Evolutionary conservation across 2,113 vertebrate genomes (phyloP), one percentile per base, ranked within the genome.

Genomic region (Odontesthes bonariensis): DNA sequence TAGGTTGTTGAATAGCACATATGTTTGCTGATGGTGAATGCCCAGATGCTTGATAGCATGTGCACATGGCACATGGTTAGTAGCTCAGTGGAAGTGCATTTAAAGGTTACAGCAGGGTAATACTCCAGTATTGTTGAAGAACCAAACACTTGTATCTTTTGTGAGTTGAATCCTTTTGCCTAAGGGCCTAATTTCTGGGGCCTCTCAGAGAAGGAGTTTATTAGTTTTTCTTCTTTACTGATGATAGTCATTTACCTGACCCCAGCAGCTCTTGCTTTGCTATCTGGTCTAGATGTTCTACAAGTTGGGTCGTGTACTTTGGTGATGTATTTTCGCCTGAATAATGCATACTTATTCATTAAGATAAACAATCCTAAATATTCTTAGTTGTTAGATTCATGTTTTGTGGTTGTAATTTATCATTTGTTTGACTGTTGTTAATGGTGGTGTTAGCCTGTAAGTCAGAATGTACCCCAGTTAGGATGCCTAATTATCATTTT

Each of bases 141-240:
- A 27, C 27, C 27, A 27, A 38, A 38, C 10, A 6, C 35, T 38
- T 38, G 5, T 1, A 38, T 6, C 35, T 38, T 54, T 5, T 13
- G 2, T 69, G 19, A 51, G 13, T 56, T 2, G 42, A 33, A 14
- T 56, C 19, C 56, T 66, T 17, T 70, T 31, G 54, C 3, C 55
- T 3, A 13, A 57, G 49, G 33, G 27, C 27, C 27, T 27, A 1
- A 27, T 63, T 40, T 20, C n/a, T 20, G 22, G 33, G 31, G 0
- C 14, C 56, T 53, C 32, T 49, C 60, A 42, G n/a, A 16, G 9
- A 0, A 9, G n/a, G 20, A 38, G 40, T 49, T 27, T 27, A 27
- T 66, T 4, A 68, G 13, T 69, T 16, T 69, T 58, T 80, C 52
- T 58, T 35, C 16, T 47, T 60, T 58, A 84, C 67, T 72, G 72